Evolutionary conservation across 2,797 vertebrate species (phyloP).

Genomic region (Epinephelus malabaricus): DNA sequence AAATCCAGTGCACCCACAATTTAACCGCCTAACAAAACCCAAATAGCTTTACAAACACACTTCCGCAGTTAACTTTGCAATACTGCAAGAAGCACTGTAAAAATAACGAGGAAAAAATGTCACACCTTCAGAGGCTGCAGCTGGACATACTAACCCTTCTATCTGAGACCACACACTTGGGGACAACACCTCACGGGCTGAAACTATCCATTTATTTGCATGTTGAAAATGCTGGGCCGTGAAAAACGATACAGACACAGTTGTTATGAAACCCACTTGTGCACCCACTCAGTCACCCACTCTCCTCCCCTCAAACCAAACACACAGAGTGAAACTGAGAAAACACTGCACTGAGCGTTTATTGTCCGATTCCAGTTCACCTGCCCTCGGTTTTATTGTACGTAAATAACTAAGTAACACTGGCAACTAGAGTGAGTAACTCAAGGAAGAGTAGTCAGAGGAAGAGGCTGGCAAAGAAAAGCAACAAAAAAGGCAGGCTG

Average conservation of each 20-base stretch:
- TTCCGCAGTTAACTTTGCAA: neutral
- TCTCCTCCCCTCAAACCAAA: slow-evolving; percentile 11
- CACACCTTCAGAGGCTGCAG: neutral
- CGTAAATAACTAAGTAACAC: neutral
- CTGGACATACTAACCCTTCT: neutral
- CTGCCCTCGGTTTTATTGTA: neutral
- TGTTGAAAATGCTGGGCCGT: slow-evolving; percentile 10
- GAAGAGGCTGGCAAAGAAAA: neutral
- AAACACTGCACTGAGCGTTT: neutral
- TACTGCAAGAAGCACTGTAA: neutral
- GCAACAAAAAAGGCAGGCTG: neutral
- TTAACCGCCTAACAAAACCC: neutral
- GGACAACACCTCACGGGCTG: neutral
- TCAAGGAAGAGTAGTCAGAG: neutral
- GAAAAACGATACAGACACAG: slow-evolving; percentile 9
- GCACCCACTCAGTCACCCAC: slow-evolving; percentile 14
- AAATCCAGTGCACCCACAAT: slow-evolving; percentile 1
- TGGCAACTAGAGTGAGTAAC: neutral
- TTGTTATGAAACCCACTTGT: slow-evolving; percentile 46
- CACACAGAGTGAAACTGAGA: slow-evolving; percentile 29
- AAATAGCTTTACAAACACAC: neutral
- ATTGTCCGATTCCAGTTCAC: neutral
- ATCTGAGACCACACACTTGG: neutral
- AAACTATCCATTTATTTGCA: slow-evolving; percentile 44
- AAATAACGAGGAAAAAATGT: neutral